A percentile compares a stretch with the other conserved stretches of the same genome.
Evolutionary conservation across 1,140 invertebrate genomes (phyloP).

Genomic region (Drosophila carrolli): DNA sequence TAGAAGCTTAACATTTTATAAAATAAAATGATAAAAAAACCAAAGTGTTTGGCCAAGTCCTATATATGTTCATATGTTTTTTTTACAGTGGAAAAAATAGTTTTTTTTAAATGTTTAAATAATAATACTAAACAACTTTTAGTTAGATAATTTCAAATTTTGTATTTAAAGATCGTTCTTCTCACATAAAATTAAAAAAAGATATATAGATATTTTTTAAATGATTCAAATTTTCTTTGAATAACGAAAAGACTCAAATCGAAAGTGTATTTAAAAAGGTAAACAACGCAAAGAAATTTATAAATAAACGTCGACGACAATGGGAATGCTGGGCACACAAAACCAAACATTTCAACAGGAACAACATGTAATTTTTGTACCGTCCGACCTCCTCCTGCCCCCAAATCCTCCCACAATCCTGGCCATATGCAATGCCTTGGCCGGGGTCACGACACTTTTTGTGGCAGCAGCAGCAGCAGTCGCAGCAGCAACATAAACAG

Average conservation of each 20-base stretch:
- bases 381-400: slow-evolving; percentile 15
- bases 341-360: slow-evolving; percentile 82
- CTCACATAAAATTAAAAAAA: no score
- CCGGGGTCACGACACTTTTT: slow-evolving; percentile 84
- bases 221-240: background rate
- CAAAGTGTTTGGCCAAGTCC: no score
- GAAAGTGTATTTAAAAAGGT: slow-evolving; percentile 46
- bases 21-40: no score
- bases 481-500: slow-evolving; percentile 38
- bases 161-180: no score
- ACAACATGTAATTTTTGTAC: slow-evolving; percentile 81
- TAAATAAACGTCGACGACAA: slow-evolving; percentile 78
- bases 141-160: no score
- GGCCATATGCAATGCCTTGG: slow-evolving; percentile 74
- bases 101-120: no score
- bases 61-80: no score
- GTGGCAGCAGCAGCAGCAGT: slow-evolving; percentile 59
- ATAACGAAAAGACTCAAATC: background rate
- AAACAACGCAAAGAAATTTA: slow-evolving; percentile 57
- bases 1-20: no score
- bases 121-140: no score
- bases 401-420: slow-evolving; percentile 49
- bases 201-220: no score
- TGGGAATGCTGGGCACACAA: slow-evolving; percentile 67
- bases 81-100: no score